Percentiles rank a stretch among this genome's conserved stretches.
These are phyloP conservation scores for Loris lydekkerianus DNA, from an alignment of 2,797 vertebrate species.

Conservation along the genomic window DNA sequence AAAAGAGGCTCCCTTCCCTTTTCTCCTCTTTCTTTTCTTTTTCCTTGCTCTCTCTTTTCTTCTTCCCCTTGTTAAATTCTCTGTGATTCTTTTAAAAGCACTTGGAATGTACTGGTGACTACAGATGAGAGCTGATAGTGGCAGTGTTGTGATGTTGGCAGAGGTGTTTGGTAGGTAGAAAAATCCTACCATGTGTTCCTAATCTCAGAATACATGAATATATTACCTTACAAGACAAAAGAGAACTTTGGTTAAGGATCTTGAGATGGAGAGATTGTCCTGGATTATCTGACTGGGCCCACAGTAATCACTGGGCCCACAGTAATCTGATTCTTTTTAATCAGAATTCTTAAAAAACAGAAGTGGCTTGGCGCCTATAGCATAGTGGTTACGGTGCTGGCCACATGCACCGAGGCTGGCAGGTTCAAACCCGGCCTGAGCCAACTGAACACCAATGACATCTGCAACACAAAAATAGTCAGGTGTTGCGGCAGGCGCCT, in stretches of 20 bases:
- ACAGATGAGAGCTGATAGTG: background rate
- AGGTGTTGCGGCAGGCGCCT: no score
- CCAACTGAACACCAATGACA: no score
- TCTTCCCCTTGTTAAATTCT: background rate
- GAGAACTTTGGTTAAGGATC: background rate
- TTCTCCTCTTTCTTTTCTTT: background rate
- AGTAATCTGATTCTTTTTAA: no score
- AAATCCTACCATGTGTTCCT: background rate
- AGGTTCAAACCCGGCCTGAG: no score
- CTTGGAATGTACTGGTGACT: background rate
- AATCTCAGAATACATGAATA: background rate
- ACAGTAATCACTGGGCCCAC: background rate
- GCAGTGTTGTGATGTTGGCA: background rate
- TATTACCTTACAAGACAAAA: background rate
- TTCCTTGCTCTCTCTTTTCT: background rate
- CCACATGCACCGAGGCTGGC: no score
- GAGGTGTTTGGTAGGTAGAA: background rate
- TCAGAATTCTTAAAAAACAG: no score
- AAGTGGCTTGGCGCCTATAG: no score
- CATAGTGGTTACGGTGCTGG: no score
- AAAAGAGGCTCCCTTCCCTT: background rate
- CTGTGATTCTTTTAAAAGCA: background rate
- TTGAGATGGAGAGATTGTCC: background rate
- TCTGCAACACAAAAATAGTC: no score
- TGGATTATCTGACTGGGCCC: background rate